These are phyloP conservation scores for Hymenopus coronatus DNA, from an alignment of 2,888 invertebrate species.

Conservation along the genomic window DNA sequence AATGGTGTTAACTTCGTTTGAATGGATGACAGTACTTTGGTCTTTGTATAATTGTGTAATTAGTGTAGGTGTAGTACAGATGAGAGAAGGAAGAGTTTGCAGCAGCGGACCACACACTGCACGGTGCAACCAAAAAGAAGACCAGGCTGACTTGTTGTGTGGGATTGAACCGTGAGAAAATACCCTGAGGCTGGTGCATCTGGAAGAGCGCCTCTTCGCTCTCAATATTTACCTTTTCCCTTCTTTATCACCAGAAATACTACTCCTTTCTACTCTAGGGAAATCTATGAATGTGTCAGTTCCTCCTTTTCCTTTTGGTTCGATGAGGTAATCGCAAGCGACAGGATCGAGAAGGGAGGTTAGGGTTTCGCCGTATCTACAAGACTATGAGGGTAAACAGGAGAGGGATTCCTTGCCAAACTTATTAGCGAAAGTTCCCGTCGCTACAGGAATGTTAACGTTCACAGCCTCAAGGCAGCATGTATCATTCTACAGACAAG, in stretches of 20 bases:
- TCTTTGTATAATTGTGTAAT: too few species aligned
- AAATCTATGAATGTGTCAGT: slow-evolving; percentile 21
- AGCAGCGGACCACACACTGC: not conserved
- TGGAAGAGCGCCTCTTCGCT: not conserved
- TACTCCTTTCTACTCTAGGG: slow-evolving; percentile 7
- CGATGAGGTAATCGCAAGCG: slow-evolving; percentile 13
- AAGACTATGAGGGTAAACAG: slow-evolving; percentile 1
- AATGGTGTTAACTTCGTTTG: too few species aligned
- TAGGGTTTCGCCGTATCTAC: not conserved
- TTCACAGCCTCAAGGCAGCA: not conserved
- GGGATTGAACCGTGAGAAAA: not conserved
- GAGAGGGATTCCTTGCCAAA: not conserved
- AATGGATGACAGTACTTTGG: too few species aligned
- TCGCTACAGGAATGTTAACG: not conserved
- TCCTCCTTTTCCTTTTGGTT: not conserved
- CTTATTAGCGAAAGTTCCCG: not conserved
- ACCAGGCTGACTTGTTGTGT: too few species aligned
- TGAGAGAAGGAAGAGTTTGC: too few species aligned
- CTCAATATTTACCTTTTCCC: slow-evolving; percentile 16
- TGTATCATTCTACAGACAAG: not conserved
- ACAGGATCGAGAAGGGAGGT: not conserved
- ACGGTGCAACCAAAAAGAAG: not conserved
- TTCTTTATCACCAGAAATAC: slow-evolving; percentile 8
- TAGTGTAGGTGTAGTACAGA: too few species aligned
- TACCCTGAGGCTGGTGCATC: not conserved